phyloP scores from a whole-genome alignment of 1,140 invertebrate genomes.

The Helicoverpa zea region DNA sequence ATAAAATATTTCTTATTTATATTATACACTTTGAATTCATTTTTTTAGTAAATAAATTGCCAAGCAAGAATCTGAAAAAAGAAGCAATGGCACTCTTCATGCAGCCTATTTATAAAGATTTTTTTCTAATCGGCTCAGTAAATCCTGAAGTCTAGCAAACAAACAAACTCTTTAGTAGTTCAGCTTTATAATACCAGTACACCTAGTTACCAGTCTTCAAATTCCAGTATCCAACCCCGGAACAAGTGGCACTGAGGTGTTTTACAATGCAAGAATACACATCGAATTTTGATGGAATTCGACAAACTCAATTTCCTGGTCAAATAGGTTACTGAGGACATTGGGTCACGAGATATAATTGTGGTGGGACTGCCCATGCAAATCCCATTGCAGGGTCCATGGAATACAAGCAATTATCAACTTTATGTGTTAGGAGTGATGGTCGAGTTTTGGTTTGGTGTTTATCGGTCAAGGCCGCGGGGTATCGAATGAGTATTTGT shows the following conservation, averaged over 20 bases:
- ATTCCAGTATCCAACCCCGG: not conserved
- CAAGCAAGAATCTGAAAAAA: too few relatives aligned
- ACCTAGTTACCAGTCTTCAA: not conserved
- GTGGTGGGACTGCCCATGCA: conserved; percentile 70
- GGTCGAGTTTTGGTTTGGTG: conserved; percentile 11
- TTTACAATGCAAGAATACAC: conserved; percentile 80
- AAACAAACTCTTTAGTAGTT: too few relatives aligned
- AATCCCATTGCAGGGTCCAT: conserved; percentile 61
- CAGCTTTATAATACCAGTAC: too few relatives aligned
- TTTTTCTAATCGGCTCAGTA: too few relatives aligned
- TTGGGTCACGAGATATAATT: conserved; percentile 76
- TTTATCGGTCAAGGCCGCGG: conserved; percentile 38
- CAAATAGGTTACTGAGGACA: conserved; percentile 75
- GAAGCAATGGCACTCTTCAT: too few relatives aligned
- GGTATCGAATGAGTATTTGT: conserved; percentile 3
- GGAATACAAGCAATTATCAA: conserved; percentile 10
- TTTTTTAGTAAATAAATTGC: too few relatives aligned
- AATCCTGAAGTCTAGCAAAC: too few relatives aligned
- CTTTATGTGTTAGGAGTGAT: not conserved
- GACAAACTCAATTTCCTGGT: conserved; percentile 78
- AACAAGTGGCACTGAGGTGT: conserved; percentile 45
- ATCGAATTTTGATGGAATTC: conserved; percentile 80
- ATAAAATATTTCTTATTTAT: too few relatives aligned
- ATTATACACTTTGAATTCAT: too few relatives aligned
- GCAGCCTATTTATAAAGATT: too few relatives aligned